phyloP scores from a whole-genome alignment of 2,113 vertebrate species.

The Rousettus leschenaultii region DNA sequence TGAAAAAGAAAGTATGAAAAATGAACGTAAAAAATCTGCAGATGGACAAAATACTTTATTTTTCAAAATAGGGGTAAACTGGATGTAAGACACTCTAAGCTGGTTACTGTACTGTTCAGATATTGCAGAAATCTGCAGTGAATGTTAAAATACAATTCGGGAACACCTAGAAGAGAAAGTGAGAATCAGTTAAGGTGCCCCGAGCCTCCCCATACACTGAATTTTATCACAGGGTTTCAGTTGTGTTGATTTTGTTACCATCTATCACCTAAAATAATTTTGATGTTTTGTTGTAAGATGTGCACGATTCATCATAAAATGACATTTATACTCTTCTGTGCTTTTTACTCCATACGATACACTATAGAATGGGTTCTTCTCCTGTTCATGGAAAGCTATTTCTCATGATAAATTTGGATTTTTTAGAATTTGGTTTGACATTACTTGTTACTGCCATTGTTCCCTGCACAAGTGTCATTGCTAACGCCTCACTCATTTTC shows the following conservation, averaged over 20 bases:
- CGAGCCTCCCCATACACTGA: background rate
- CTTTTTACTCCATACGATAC: background rate
- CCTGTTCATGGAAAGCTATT: background rate
- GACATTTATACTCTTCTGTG: background rate
- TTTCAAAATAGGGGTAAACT: background rate
- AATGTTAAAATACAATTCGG: background rate
- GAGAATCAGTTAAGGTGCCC: background rate
- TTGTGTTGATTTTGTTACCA: background rate
- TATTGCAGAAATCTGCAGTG: background rate
- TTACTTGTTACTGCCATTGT: background rate
- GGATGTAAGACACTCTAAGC: background rate
- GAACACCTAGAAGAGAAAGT: background rate
- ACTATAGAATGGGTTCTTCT: background rate
- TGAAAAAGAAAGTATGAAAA: background rate
- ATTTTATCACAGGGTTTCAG: background rate
- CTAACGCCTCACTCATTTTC: background rate
- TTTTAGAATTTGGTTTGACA: background rate
- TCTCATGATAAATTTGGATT: background rate
- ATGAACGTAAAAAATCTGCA: background rate
- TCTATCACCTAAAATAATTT: background rate
- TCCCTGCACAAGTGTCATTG: background rate
- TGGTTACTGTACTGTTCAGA: background rate
- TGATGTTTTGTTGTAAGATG: background rate
- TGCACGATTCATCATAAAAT: background rate
- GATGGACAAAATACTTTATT: background rate